Evolutionary conservation across 2,113 vertebrate species (phyloP), one percentile per base, ranked within the genome.

Genomic region (Apus apus): DNA sequence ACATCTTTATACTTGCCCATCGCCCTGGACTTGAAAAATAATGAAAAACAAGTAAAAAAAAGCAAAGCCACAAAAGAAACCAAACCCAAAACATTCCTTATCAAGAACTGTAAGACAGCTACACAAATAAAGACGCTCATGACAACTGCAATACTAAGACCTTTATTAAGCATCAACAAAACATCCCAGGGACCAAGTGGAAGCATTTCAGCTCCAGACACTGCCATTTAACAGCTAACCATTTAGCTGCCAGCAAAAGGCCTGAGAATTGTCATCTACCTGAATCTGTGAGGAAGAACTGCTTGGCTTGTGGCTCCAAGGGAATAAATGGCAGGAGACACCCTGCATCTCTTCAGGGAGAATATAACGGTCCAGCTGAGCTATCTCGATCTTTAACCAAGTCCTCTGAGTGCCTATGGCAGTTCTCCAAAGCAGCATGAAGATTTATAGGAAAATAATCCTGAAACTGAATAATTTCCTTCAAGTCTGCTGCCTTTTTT

Each of bases 391-490:
- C 76, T 93, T 75, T 54, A 73, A 91, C 34, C 68, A 60, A 90
- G 58, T 11, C 75, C n/a, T 76, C 40, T 19, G 32, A 86, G 73
- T 15, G 36, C 48, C 70, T 58, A 5, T 25, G 82, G 76, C 85
- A 85, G 67, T 48, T 71, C 58, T 94, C 86, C 88, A 96, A 93
- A 80, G 43, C 73, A 91, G 74, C 30, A 65, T 26, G 8, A 93
- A 89, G 58, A 91, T 92, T 90, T 77, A 56, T 26, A 74, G 48
- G 50, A 66, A 91, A 95, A 95, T 97, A 97, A 48, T n/a, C 77
- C 71, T 48, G 38, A 94, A 95, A 96, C 16, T 1, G 15, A 96
- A 93, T 57, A 2, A 87, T 75, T 96, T 94, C 82, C 88, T 96
- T 92, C 71, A 89, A 86, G 89, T 87, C 74, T 87, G 80, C 90